Evolutionary conservation across 2,113 vertebrate species (phyloP).

Genomic region (Silurus glanis): DNA sequence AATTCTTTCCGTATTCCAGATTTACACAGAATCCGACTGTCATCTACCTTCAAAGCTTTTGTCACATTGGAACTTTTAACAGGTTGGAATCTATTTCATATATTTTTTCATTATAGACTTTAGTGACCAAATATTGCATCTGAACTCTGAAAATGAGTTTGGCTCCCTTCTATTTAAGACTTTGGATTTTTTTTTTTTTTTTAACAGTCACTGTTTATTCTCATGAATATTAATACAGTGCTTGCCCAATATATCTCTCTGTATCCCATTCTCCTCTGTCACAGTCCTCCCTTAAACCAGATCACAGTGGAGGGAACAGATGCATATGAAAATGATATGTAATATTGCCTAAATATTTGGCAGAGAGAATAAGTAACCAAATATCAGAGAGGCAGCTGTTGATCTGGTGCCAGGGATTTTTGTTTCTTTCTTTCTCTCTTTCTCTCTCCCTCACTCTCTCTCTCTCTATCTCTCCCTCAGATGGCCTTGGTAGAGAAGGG

Average conservation of each 20-base stretch:
- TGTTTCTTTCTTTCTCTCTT: background rate
- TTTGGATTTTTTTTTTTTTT: constrained; percentile 50
- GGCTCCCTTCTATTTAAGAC: constrained; percentile 50
- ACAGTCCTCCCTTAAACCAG: constrained; percentile 64
- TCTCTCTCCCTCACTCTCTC: constrained; percentile 29
- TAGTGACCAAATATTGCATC: constrained; percentile 45
- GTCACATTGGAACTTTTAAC: background rate
- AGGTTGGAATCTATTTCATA: constrained; percentile 18
- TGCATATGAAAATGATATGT: constrained; percentile 72
- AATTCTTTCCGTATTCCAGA: background rate
- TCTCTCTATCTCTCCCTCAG: constrained; percentile 64
- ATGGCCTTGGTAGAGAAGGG: constrained; percentile 88
- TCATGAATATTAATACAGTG: constrained; percentile 68
- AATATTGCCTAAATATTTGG: constrained; percentile 75
- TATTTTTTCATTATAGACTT: constrained; percentile 39
- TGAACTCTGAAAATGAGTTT: constrained; percentile 41
- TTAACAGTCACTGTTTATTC: constrained; percentile 59
- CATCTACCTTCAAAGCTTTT: background rate
- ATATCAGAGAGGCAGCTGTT: constrained; percentile 64
- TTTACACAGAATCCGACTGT: background rate
- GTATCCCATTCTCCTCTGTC: constrained; percentile 59
- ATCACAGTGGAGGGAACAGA: constrained; percentile 71
- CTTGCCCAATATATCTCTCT: constrained; percentile 72
- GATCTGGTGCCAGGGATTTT: constrained; percentile 68
- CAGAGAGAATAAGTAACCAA: constrained; percentile 73